Evolutionary conservation across 1,140 invertebrate species (phyloP), one percentile per base, ranked within the genome.

Genomic region (Rhyacophila brunnea): DNA sequence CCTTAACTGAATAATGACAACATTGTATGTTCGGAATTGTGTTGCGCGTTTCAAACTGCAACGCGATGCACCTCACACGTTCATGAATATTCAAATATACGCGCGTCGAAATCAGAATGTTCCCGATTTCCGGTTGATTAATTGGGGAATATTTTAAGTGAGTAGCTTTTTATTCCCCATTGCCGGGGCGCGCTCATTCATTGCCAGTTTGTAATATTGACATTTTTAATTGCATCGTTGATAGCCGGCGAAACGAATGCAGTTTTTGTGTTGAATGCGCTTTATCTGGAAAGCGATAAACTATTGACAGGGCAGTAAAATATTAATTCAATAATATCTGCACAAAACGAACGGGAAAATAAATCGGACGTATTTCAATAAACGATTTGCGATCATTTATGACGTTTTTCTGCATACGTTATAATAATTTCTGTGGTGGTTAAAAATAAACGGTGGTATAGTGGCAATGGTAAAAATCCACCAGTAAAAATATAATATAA

Each of bases 1-100:
- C 49, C 49, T 28, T 52, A 51, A 40, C 35, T 42, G 49, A 40
- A 52, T 52, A 20, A 52, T 42, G 38, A 18, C 11, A 42, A 35
- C 20, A 18, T 40, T 20, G 36, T 36, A 19, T 51, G 38, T 19
- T 40, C 19, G 19, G 38, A 38, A 48, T 40, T 49, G 23, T n/a
- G n/a, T n/a, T n/a, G n/a, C n/a, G n/a, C n/a, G n/a, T 49, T 58
- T 10, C 46, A 58, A 34, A 58, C 47, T 49, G 47, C 35, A 46
- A 11, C 10, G 19, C 5, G 19, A 14, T 42, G 28, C 18, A 18
- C 10, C 17, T 13, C 42, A 15, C 3, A 40, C 18, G 34, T 20
- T 52, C 57, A 49, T 60, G 58, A 60, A 60, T 60, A 60, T 60
- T 53, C 58, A 60, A 53, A 34, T n/a, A 28, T 28, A 45, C 19